Base-by-base conservation (phyloP, 2,113 vertebrate species). In the Actenoides hombroni region DNA sequence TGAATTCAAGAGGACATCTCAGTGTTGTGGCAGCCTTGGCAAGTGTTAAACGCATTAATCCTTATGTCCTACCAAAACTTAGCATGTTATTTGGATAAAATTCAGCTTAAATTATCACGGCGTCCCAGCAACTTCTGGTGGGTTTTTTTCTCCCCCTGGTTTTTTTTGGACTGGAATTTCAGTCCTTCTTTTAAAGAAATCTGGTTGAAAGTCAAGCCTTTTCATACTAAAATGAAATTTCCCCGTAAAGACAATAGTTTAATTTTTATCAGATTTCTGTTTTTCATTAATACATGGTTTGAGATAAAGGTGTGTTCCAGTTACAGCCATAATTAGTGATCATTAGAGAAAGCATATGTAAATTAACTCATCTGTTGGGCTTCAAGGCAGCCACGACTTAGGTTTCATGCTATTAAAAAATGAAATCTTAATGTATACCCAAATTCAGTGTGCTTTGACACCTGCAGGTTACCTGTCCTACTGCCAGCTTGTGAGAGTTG, bases 71-170 rank as follows among this genome's bases (percentile, higher is more conserved):
- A 85, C 29, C 57, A 37, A 87, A 87, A 93, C 57, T 37, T 37
- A 76, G 54, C 77, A 21, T 90, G 61, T 21, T 93, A 12, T 73
- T 86, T 95, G 95, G 92, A 95, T 68, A 68, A 73, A 88, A 83
- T 92, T 94, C 86, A 95, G 90, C 60, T 88, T 71, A 64, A 80
- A 82, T 94, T 88, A 85, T 76, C 83, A 13, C 83, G 69, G 40
- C 74, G 37, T 93, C 40, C 49, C 67, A 53, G 57, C 56, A 83
- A 21, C 84, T 92, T 92, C 71, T 95, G 91, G 10, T 83, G 57
- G 35, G 5, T 0, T 0, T 13, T 33, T 53, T 48, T 7, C 42
- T 18, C 28, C 37, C 7, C 16, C 4, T 6, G 9, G 9, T 19
- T 29, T 40, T 33, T 42, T 28, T 31, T 53, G 39, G 0, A 8